Base-by-base conservation (phyloP, 2,113 vertebrate genomes). In the Heterotis niloticus region DNA sequence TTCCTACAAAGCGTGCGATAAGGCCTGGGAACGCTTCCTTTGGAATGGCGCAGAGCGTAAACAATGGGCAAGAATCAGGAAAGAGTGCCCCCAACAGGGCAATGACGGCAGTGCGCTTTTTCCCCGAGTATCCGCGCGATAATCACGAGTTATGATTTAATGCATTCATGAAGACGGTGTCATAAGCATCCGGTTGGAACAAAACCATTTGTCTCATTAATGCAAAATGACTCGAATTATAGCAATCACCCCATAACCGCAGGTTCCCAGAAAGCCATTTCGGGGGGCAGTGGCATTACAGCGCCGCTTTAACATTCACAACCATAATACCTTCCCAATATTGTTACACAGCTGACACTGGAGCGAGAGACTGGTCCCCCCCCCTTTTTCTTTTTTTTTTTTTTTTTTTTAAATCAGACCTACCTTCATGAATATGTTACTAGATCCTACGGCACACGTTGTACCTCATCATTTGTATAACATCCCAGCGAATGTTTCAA, bases 401-500 rank as follows among this genome's bases (percentile, higher is more conserved):
- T 62, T 20, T 11, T 2, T 57, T 34, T 71, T 77, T 60, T 20
- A 64, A 65, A 26, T 52, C 24, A 64, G 26, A 56, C 59, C 20
- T 62, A 16, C 17, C 57, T 29, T 84, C 59, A 77, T 79, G 79
- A 82, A 79, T 81, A 82, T 82, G 79, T 24, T 81, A 79, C 77
- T 76, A 44, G 5, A 20, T 75, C 71, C n/a, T 59, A 74, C 60
- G 17, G 75, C 14, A n/a, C 60, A 65, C 66, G 80, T 81, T 83
- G 24, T 80, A 76, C 65, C 29, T 73, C 28, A 18, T 24, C 71
- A 54, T 77, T 68, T 73, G 80, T 52, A 71, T 26, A 64, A 62
- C 73, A 83, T 79, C 70, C 64, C 67, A 54, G 71, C 29, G 64
- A 62, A 67, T n/a, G 68, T 71, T 82, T 65, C 71, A 81, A 80